phyloP scores from a whole-genome alignment of 2,113 vertebrate species.

The Panthera tigris region DNA sequence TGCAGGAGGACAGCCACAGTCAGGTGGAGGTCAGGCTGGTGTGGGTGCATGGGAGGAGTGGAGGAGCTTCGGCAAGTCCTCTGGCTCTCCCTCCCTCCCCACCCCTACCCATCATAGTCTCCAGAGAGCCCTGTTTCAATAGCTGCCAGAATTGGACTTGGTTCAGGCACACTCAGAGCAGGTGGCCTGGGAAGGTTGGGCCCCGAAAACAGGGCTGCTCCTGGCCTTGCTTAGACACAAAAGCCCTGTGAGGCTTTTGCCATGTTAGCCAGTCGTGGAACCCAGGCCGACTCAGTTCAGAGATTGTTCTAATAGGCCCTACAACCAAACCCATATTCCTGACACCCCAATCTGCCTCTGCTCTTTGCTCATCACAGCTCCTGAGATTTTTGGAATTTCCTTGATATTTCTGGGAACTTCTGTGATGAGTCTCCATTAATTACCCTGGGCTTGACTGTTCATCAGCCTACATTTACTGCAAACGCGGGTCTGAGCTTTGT shows the following conservation, averaged over 20 bases:
- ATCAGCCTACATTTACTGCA: not conserved
- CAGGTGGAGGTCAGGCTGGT: not conserved
- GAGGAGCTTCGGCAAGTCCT: not conserved
- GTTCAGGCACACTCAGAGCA: not conserved
- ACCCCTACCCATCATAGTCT: accelerated
- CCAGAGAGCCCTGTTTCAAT: not conserved
- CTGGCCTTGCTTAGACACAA: not conserved
- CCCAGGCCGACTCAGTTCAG: not conserved
- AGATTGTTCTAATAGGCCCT: not conserved
- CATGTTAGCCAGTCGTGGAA: not conserved
- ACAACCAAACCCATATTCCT: not conserved
- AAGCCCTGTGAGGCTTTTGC: not conserved
- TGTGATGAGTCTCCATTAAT: not conserved
- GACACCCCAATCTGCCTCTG: not conserved
- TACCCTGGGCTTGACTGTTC: not conserved
- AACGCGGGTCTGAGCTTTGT: not conserved
- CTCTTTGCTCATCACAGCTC: not conserved
- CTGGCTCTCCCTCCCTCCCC: not conserved
- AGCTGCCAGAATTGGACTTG: not conserved
- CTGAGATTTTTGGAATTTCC: not conserved
- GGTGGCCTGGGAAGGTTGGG: not conserved
- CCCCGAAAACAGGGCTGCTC: not conserved
- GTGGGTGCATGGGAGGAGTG: not conserved
- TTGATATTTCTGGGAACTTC: not conserved
- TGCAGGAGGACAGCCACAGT: not conserved